Evolutionary conservation across 30 jellyfish, hydroid and myxozoan genomes (phyloP).

Genomic region (Hydractinia echinata): DNA sequence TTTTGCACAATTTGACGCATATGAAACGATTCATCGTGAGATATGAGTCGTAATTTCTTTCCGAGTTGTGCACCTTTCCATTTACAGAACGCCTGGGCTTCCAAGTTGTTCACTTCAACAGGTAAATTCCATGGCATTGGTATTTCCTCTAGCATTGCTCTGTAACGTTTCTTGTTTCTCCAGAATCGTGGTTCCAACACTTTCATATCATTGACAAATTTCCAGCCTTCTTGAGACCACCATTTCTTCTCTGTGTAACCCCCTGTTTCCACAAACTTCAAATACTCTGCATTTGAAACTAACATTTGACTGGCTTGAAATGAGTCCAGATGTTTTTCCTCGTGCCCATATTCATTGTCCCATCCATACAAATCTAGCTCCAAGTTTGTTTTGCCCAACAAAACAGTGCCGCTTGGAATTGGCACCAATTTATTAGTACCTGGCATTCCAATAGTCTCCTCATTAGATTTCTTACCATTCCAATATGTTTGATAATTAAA

Average conservation of each 20-base stretch:
- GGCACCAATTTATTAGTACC: constrained; percentile 1
- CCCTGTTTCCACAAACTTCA: constrained; percentile 32
- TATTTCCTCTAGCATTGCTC: constrained; percentile 27
- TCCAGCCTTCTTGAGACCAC: constrained; percentile 39
- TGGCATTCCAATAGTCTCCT: neutral
- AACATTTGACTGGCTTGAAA: constrained; percentile 39
- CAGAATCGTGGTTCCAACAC: constrained; percentile 19
- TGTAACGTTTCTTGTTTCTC: constrained; percentile 3
- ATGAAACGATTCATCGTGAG: constrained; percentile 37
- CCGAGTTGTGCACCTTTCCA: constrained; percentile 30
- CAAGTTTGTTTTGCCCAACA: constrained; percentile 20
- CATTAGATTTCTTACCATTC: neutral
- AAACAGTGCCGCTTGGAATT: constrained; percentile 30
- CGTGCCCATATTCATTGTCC: constrained; percentile 36
- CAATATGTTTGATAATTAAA: constrained; percentile 21
- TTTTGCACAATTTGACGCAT: constrained; percentile 21
- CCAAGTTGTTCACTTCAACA: constrained; percentile 33
- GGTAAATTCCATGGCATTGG: constrained; percentile 50
- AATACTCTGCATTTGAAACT: constrained; percentile 39
- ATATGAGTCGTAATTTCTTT: constrained; percentile 23
- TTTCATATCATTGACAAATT: constrained; percentile 8
- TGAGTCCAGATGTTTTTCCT: constrained; percentile 8
- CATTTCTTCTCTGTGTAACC: constrained; percentile 30
- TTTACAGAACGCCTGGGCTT: constrained; percentile 37
- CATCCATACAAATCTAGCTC: constrained; percentile 30